A percentile compares a stretch with the other conserved stretches of the same genome.
These are phyloP conservation scores for Hyla sarda DNA, from an alignment of 2,113 vertebrate genomes.

Conservation along the genomic window DNA sequence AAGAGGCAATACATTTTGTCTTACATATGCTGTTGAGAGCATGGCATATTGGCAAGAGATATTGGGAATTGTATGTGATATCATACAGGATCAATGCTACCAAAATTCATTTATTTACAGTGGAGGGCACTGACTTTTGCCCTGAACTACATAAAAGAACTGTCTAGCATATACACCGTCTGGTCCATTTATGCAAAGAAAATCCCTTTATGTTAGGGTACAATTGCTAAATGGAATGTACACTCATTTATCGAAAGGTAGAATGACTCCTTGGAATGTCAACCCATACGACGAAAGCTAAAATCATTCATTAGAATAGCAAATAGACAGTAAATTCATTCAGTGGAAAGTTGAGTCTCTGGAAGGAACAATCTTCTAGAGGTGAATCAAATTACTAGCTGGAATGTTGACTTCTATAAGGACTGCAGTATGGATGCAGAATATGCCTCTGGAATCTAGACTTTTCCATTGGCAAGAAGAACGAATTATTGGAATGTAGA, in stretches of 20 bases:
- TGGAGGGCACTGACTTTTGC: neutral
- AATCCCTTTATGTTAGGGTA: neutral
- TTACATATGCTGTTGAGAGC: neutral
- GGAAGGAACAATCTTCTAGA: neutral
- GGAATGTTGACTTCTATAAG: neutral
- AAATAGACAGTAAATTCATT: neutral
- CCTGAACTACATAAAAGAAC: too few species aligned
- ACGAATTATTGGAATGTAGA: neutral
- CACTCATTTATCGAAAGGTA: neutral
- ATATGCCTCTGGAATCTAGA: neutral
- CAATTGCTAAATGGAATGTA: slow-evolving; percentile 4
- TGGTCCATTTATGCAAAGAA: neutral
- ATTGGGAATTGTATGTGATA: neutral
- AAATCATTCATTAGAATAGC: neutral
- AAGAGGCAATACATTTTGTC: neutral
- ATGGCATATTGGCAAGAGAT: neutral
- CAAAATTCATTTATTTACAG: neutral
- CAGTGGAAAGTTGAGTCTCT: neutral
- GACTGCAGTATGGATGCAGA: neutral
- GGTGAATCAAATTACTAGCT: neutral
- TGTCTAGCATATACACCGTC: too few species aligned
- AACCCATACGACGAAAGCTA: neutral
- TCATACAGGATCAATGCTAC: neutral
- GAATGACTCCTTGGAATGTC: slow-evolving; percentile 9
- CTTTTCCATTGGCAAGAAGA: neutral